Evolutionary conservation across 2,888 invertebrate genomes (phyloP), one percentile per base, ranked within the genome.

Genomic region (Acanthopleura granulata): DNA sequence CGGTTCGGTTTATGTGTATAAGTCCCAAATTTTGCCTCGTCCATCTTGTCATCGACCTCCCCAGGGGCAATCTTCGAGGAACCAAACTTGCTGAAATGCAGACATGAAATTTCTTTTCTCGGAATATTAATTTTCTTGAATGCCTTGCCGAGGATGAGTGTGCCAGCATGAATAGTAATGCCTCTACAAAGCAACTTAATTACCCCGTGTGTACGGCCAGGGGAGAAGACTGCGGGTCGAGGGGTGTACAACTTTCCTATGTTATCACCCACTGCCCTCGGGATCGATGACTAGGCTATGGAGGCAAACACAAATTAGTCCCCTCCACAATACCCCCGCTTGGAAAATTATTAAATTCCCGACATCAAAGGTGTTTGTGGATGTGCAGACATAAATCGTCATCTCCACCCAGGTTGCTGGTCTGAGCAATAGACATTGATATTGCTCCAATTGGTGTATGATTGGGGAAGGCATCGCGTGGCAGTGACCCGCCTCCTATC

Each of bases 21-120:
- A 57, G 12, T 18, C 57, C 57, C 22, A 18, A n/a, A 12, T 18
- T 57, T n/a, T 57, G 18, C 12, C 57, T 22, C 57, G 57, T n/a
- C 6, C 57, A 4, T 22, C 57, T 57, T 57, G 66, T 66, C n/a
- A n/a, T n/a, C 27, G 12, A 22, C 16, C 16, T 15, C 18, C 66
- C 66, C 66, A 6, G 1, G 66, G 66, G 66, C 66, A 66, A 66
- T 66, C 57, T n/a, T 22, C 40, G 40, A 40, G 3, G 25, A 14
- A 66, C 15, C 66, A 66, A 27, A 66, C 22, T 66, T 25, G 66
- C 29, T 27, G 25, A 66, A 66, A 66, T 22, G 12, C 22, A 66
- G 12, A 66, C 66, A 66, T 66, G 66, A 66, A 66, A 66, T 66
- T 66, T 66, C 66, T 66, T 27, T 66, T 66, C 66, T 66, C 66